Conservation (phyloP, 2,797 vertebrate species). For the Muscicapa comitata region DNA sequence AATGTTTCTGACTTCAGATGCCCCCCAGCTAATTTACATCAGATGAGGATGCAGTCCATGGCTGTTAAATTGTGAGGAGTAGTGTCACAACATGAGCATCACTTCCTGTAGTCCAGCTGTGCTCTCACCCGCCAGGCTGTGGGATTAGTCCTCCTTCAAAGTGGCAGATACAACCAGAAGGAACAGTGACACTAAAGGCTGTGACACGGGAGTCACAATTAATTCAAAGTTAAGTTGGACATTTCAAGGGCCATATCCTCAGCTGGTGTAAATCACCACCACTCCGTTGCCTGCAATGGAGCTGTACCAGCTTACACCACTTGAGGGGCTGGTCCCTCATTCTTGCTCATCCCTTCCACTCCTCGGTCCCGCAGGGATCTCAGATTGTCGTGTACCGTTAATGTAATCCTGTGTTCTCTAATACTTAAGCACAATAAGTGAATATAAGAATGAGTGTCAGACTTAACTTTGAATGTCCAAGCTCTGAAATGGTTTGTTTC, state of each 20-base stretch:
- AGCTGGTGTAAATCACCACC: constrained; percentile 52
- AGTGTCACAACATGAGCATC: background rate
- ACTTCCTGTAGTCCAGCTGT: background rate
- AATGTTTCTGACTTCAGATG: background rate
- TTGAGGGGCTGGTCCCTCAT: constrained; percentile 65
- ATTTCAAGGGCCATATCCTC: constrained; percentile 55
- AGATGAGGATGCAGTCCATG: constrained; percentile 44
- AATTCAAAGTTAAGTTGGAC: constrained; percentile 66
- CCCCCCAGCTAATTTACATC: constrained; percentile 42
- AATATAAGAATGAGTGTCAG: constrained; percentile 68
- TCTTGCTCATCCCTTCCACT: constrained; percentile 51
- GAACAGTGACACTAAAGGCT: background rate
- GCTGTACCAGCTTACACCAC: constrained; percentile 60
- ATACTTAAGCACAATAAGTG: constrained; percentile 67
- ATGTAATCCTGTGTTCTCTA: constrained; percentile 65
- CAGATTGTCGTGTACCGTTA: constrained; percentile 11
- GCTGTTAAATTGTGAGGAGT: background rate
- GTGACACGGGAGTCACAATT: background rate
- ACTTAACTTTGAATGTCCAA: constrained; percentile 71
- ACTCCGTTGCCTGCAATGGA: constrained; percentile 26
- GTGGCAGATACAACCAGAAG: background rate
- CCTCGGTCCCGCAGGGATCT: constrained; percentile 45
- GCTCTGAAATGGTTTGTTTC: constrained; percentile 68
- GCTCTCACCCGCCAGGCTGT: background rate
- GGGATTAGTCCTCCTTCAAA: background rate